Percentiles rank a stretch among this genome's conserved stretches.
Evolutionary conservation across 2,888 invertebrate species (phyloP).

Genomic region (Dastarcus helophoroides): DNA sequence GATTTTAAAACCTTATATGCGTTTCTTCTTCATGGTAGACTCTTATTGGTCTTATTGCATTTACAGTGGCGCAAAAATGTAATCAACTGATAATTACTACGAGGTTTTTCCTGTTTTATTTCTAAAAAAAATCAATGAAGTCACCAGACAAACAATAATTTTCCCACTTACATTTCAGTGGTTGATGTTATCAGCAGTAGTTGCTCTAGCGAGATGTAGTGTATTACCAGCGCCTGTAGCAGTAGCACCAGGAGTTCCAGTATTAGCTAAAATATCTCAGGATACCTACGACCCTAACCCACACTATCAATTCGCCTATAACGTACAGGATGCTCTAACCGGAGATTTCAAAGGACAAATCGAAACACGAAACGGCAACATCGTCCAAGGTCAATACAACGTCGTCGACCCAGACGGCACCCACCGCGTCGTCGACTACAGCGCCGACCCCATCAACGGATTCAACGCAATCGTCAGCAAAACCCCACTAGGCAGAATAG

Average conservation of each 20-base stretch:
- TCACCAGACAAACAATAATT: no score
- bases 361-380: conserved; percentile 42
- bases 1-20: no score
- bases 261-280: conserved; percentile 18
- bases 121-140: no score
- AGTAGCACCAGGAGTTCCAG: conserved; percentile 21
- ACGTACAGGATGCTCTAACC: conserved; percentile 54
- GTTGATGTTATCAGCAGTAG: no score
- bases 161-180: no score
- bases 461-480: conserved; percentile 45
- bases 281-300: conserved; percentile 45
- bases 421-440: conserved; percentile 43
- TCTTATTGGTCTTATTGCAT: no score
- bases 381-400: conserved; percentile 43
- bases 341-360: conserved; percentile 46
- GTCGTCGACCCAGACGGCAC: conserved; percentile 44
- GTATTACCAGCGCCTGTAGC: conserved; percentile 20
- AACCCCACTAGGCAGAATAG: conserved; percentile 31
- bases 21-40: no score
- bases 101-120: no score
- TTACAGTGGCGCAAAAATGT: no score
- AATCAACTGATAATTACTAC: no score
- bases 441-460: conserved; percentile 44
- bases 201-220: no score
- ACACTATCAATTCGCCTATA: conserved; percentile 57